A percentile compares a stretch with the other conserved stretches of the same genome.
Conservation (phyloP, 1,140 invertebrate species). For the Cydia amplana region DNA sequence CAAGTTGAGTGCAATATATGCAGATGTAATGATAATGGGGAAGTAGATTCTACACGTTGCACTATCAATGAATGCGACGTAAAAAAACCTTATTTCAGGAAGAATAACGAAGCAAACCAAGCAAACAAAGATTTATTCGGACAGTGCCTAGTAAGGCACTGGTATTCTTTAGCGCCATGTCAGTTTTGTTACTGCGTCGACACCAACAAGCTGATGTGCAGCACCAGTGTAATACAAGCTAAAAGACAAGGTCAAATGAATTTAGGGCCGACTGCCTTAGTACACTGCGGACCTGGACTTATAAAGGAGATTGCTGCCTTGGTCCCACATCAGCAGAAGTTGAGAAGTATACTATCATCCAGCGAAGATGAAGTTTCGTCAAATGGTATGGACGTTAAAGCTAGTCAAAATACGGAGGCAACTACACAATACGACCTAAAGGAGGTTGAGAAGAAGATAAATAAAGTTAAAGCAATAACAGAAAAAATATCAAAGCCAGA, state of each 20-base stretch:
- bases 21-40: slow-evolving; percentile 47
- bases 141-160: slow-evolving; percentile 48
- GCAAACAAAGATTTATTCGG: slow-evolving; percentile 35
- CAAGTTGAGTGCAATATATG: slow-evolving; percentile 61
- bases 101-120: not conserved
- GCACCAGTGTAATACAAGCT: slow-evolving; percentile 38
- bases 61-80: slow-evolving; percentile 53
- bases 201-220: slow-evolving; percentile 58
- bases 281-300: slow-evolving; percentile 49
- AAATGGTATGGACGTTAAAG: not conserved
- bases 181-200: slow-evolving; percentile 60
- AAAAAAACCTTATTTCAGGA: slow-evolving; percentile 33
- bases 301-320: slow-evolving; percentile 40
- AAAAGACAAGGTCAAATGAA: slow-evolving; percentile 7
- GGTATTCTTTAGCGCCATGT: slow-evolving; percentile 59
- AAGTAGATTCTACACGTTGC: slow-evolving; percentile 50
- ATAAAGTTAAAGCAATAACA: not conserved
- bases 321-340: not conserved
- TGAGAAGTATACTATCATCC: not conserved
- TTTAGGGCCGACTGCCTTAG: slow-evolving; percentile 50
- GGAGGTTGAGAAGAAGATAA: not conserved
- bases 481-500: not conserved
- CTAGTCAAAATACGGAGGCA: not conserved
- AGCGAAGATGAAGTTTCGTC: not conserved
- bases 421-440: not conserved